Base-by-base conservation (phyloP, 2,797 vertebrate species). In the Malacoctenus gilli region DNA sequence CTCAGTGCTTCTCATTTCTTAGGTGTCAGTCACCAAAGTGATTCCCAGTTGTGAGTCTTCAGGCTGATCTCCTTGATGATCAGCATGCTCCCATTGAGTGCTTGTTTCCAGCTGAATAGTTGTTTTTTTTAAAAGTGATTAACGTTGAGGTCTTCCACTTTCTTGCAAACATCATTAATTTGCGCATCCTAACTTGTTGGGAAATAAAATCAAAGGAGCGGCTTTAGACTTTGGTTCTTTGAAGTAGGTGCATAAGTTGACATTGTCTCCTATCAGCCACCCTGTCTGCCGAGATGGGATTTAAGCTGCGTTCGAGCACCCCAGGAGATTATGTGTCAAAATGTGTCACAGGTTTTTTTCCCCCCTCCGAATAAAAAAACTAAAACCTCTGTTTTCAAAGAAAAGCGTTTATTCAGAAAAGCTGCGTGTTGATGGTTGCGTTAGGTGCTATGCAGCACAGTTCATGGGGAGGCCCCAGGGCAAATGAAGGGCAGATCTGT, bases 401-500 rank as follows among this genome's bases (percentile, higher is more conserved):
- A 61, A 74, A n/a, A 81, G 52, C 55, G 53, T 82, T 72, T 66
- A 82, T 77, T 66, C 54, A 25, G 48, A 72, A 31, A 47, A 31
- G 34, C 47, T 38, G 28, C 32, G 20, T 55, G 56, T 34, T 56
- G 68, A 80, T 80, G 66, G 64, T 54, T 68, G 56, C 56, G 22
- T 25, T 52, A 53, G 25, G 25, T 32, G 11, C 68, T 13, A 5
- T 28, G 46, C 25, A 18, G 21, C 25, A 60, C 57, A 59, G 86
- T 85, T 88, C 79, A 80, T 51, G 46, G 57, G 75, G 61, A 83
- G 76, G 76, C 68, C 67, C 39, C 13, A 35, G 70, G 79, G 80
- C 70, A 83, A 82, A 77, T 81, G 79, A 87, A 87, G 87, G 78
- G 62, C 86, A 89, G 54, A 75, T 79, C 51, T 70, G 41, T 72